phyloP scores from a whole-genome alignment of 2,888 invertebrate species.

The Chymomyza procnemis region DNA sequence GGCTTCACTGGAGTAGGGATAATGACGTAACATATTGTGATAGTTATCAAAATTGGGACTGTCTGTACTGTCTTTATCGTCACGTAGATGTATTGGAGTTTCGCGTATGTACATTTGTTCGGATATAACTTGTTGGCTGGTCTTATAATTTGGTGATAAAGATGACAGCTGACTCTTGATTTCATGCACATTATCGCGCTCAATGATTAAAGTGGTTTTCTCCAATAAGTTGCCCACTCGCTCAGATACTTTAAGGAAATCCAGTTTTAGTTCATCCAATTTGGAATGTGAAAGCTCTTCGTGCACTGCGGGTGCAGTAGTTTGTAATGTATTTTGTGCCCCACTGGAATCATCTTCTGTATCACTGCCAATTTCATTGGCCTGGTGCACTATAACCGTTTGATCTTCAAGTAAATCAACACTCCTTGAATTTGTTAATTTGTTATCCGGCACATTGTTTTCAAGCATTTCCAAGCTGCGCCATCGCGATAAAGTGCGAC shows the following conservation, averaged over 20 bases:
- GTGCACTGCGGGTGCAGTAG: neutral
- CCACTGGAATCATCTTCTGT: slow-evolving; percentile 41
- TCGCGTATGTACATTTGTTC: slow-evolving; percentile 16
- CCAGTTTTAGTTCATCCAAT: slow-evolving; percentile 62
- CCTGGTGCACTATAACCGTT: slow-evolving; percentile 44
- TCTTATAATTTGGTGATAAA: slow-evolving; percentile 25
- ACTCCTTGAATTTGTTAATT: slow-evolving; percentile 79
- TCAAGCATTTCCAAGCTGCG: slow-evolving; percentile 85
- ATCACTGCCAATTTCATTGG: slow-evolving; percentile 38
- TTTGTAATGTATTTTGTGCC: neutral
- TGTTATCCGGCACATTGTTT: slow-evolving; percentile 67
- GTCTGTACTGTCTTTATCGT: slow-evolving; percentile 48
- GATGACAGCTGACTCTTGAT: slow-evolving; percentile 44
- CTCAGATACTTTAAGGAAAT: slow-evolving; percentile 72
- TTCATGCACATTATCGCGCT: slow-evolving; percentile 69
- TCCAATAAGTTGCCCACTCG: slow-evolving; percentile 71
- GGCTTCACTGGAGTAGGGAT: slow-evolving; percentile 63
- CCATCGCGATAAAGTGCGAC: slow-evolving; percentile 83
- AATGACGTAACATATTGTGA: slow-evolving; percentile 46
- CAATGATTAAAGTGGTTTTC: slow-evolving; percentile 75
- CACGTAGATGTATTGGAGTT: slow-evolving; percentile 13
- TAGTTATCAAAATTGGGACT: slow-evolving; percentile 53
- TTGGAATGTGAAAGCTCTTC: slow-evolving; percentile 48
- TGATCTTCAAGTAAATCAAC: slow-evolving; percentile 78
- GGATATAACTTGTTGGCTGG: slow-evolving; percentile 18